Base-by-base conservation (phyloP, 2,113 vertebrate species). In the Sapajus apella region DNA sequence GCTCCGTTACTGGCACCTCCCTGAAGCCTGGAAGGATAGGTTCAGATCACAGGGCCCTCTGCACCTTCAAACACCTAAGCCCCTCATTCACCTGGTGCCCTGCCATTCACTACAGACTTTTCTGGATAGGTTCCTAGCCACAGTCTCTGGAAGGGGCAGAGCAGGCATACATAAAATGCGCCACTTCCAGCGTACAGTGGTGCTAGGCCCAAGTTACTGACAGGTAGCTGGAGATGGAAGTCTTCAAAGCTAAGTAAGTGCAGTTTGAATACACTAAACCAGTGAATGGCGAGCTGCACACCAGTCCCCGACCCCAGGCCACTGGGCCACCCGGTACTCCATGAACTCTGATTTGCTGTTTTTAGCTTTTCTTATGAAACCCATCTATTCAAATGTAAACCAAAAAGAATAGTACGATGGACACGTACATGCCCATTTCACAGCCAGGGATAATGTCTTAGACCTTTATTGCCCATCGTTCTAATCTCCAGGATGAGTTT, bases 141-240 rank as follows among this genome's bases (percentile, higher is more conserved):
- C 3, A 58, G 56, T 12, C 32, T 61, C 84, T 86, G 43, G 35
- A 64, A 73, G 52, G 23, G 23, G 14, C 75, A 84, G 25, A 23
- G 75, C 55, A 37, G 21, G 40, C 55, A 30, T 23, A 5, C 1
- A 3, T 58, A 35, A 64, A 79, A 17, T 9, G 3, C 3, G 0
- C 58, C 47, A 20, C 1, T 6, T 30, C 52, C 8, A 0, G 21
- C 4, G 7, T 8, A 6, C 4, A 20, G 56, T 52, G n/a, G 43
- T 43, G 2, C 45, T 25, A 20, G 30, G 43, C 47, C 61, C 20
- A 18, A 21, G n/a, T 43, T 72, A 43, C 85, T 66, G 47, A 27
- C 7, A 5, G 11, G 8, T 20, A 7, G 43, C 40, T 37, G 21
- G 20, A 25, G 66, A 52, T n/a, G 17, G 58, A 37, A 86, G 35